Base-by-base conservation (phyloP, 2,888 invertebrate genomes). In the Melieria omissa region DNA sequence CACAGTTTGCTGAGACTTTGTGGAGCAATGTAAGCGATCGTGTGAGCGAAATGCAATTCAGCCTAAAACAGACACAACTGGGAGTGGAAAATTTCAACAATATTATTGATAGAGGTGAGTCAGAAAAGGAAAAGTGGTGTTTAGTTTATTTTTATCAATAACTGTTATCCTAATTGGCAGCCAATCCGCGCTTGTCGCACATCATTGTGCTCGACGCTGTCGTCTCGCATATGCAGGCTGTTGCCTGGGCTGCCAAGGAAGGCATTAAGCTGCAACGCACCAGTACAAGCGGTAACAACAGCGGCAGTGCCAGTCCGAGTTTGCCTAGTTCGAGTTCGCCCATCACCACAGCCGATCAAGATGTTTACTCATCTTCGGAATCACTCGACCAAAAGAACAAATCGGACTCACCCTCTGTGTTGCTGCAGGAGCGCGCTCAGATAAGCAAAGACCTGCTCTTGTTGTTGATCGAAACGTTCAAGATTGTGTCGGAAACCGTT, bases 1-100 rank as follows among this genome's bases (percentile, higher is more conserved):
- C 95, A 0, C 94, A 95, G 78, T 90, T 89, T 76, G 89, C 89
- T 0, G 87, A 87, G 73, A 83, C 82, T 0, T 75, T 87, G 61
- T 87, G 86, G 86, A 82, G 77, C 12, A 86, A 84, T 72, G 83
- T 87, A 1, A 86, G 85, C 4, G 86, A 87, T 75, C 85, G 85
- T 62, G 82, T 87, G 0, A 82, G 84, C 45, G 86, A 87, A 75
- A 79, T 84, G 12, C 83, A 84, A 44, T 86, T 84, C 52, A 86
- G 84, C 70, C 76, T 87, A 0, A 87, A 84, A 67, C 84, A 84
- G 71, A 86, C 87, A 4, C 75, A 82, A 44, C 74, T 83, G 8
- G 87, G 86, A 3, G 82, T 87, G 1, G 86, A 87, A 8, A 78
- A 81, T 0, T 87, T 87, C 45, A 84, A 84, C 29, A 84, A 81